Evolutionary conservation across 2,113 vertebrate species (phyloP), one percentile per base, ranked within the genome.

Genomic region (Otus sunia): DNA sequence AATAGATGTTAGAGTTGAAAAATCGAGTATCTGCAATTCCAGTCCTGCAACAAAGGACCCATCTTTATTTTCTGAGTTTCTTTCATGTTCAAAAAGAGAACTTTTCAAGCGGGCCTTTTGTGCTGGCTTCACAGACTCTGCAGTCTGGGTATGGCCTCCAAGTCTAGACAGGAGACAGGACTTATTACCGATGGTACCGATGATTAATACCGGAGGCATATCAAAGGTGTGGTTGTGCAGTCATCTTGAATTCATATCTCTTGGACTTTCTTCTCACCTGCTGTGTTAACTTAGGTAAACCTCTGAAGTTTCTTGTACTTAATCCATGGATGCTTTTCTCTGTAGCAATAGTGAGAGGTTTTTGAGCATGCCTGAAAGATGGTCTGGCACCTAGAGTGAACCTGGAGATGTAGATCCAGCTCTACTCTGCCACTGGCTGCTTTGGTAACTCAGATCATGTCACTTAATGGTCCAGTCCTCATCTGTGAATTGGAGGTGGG

Each of bases 101-200:
- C 53, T 95, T 89, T 96, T 93, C 92, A 91, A 78, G 85, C 43
- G 13, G 55, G 77, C 20, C 53, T 96, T 94, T 94, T 74, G 66
- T 94, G 90, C 71, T 93, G 85, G 41, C 87, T 88, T 94, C 94
- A 95, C 77, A 92, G 87, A 30, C 85, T 63, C 79, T 84, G 93
- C 94, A 93, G 93, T 88, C 77, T 94, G 78, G 87, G 62, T 66
- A 62, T 94, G 93, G 90, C 74, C 94, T 86, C 87, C 93, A 83
- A 93, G 96, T 94, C 93, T 93, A 94, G 96, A 93, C 87, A 72
- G 92, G 69, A 95, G 92, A 78, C 77, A 88, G 86, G 68, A 93
- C 88, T 95, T 96, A 74, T 74, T 95, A 86, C 68, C 2, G 7
- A 39, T 76, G 75, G 55, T 76, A 55, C 63, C 10, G 2, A 67